Percentiles rank a stretch among this genome's conserved stretches.
phyloP scores from a whole-genome alignment of 1,140 invertebrate species.

The Drosophila biarmipes region DNA sequence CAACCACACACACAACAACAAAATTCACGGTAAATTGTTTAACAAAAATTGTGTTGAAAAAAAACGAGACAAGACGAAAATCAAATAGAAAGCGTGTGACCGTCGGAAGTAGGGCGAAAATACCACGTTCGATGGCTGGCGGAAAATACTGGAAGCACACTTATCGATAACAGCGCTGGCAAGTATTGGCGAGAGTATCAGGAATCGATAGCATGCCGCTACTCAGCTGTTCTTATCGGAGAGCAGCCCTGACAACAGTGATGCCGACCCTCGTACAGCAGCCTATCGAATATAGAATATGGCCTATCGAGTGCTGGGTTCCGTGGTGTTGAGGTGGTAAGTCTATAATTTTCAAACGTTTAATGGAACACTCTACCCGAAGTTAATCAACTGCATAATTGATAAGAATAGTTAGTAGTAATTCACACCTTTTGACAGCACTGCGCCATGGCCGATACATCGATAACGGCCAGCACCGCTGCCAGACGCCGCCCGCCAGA shows the following conservation, averaged over 20 bases:
- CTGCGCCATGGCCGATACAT: not conserved
- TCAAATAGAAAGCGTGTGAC: slow-evolving; percentile 73
- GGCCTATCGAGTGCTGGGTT: not conserved
- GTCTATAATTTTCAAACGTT: not conserved
- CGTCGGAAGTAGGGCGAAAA: slow-evolving; percentile 43
- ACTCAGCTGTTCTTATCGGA: not conserved
- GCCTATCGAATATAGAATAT: not conserved
- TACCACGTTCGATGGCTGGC: slow-evolving; percentile 10
- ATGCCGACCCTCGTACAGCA: not conserved
- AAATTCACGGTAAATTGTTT: slow-evolving; percentile 65
- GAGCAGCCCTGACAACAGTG: not conserved
- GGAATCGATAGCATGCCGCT: not conserved
- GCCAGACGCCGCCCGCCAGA: slow-evolving; percentile 70
- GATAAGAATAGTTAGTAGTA: too few species aligned
- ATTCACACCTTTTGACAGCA: not conserved
- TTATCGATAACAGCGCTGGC: slow-evolving; percentile 1
- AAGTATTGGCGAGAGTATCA: not conserved
- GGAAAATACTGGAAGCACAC: slow-evolving; percentile 10
- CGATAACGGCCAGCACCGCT: slow-evolving; percentile 29
- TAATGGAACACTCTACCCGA: not conserved
- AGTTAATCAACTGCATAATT: not conserved
- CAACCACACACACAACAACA: slow-evolving; percentile 54
- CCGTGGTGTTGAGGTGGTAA: too few species aligned
- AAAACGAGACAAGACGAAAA: slow-evolving; percentile 19
- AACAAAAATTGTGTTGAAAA: slow-evolving; percentile 63